Evolutionary conservation across 2,113 vertebrate species (phyloP).

Genomic region (Pangasianodon gigas): DNA sequence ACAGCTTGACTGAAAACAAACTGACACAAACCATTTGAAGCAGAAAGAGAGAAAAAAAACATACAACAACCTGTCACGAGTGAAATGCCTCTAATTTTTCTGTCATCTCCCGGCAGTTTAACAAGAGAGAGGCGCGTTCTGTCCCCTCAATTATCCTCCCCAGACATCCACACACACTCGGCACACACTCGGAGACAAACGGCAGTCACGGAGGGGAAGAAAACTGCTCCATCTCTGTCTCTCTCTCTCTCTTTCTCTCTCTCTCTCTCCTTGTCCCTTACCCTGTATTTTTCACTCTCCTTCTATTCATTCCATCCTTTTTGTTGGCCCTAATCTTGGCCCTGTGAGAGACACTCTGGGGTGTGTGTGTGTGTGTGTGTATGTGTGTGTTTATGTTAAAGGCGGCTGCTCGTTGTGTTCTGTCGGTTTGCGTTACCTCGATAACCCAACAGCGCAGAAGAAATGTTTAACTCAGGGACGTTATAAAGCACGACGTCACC

Average conservation of each 20-base stretch:
- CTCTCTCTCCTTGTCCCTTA: neutral
- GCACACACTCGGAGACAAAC: conserved; percentile 43
- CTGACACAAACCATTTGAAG: conserved; percentile 78
- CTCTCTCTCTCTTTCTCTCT: conserved; percentile 24
- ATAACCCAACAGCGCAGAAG: conserved; percentile 80
- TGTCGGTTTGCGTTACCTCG: conserved; percentile 87
- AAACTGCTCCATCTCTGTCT: conserved; percentile 45
- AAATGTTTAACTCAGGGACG: conserved; percentile 88
- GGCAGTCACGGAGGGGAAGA: conserved; percentile 54
- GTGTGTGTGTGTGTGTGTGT: conserved; percentile 44
- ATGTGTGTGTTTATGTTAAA: conserved; percentile 46
- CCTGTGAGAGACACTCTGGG: conserved; percentile 1
- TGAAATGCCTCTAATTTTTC: conserved; percentile 81
- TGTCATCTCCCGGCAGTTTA: conserved; percentile 82
- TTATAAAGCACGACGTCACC: conserved; percentile 80
- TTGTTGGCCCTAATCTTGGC: conserved; percentile 7
- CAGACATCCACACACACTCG: conserved; percentile 54
- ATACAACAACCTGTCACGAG: conserved; percentile 79
- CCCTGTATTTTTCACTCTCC: conserved; percentile 47
- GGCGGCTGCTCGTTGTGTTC: conserved; percentile 17
- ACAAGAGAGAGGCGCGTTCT: conserved; percentile 72
- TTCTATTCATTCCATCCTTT: conserved; percentile 47
- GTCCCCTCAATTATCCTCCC: conserved; percentile 69
- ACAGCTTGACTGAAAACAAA: conserved; percentile 80
- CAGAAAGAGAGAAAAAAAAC: conserved; percentile 62